Conservation (phyloP, 2,113 vertebrate genomes). For the Todiramphus saurophagus region DNA sequence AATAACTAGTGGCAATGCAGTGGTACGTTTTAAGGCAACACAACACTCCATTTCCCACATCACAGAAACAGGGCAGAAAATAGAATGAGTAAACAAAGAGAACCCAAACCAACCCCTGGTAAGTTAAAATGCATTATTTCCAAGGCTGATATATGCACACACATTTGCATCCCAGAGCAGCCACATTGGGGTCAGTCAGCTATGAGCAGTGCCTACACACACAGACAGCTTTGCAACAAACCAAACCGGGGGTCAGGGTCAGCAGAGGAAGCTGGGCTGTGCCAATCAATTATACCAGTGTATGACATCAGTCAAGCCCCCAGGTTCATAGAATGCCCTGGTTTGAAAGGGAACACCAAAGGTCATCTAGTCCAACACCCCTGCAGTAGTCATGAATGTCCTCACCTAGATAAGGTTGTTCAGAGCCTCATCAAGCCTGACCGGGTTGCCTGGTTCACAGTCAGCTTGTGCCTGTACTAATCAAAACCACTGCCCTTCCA, state of each 20-base stretch:
- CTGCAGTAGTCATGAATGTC: no score
- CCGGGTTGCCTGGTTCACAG: not conserved
- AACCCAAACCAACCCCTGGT: not conserved
- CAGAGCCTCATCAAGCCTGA: not conserved
- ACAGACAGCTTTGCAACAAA: not conserved
- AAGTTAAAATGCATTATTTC: not conserved
- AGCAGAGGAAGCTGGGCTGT: not conserved
- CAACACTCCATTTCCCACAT: not conserved
- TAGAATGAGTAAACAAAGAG: not conserved
- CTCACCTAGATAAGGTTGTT: no score
- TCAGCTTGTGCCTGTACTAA: not conserved
- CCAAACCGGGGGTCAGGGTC: no score
- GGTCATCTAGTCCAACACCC: no score
- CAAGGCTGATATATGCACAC: not conserved
- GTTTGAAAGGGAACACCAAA: no score
- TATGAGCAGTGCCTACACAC: rapidly evolving
- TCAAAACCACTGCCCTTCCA: not conserved
- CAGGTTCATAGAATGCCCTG: not conserved
- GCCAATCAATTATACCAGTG: not conserved
- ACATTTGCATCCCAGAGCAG: not conserved
- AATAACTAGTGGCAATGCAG: no score
- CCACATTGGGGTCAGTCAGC: not conserved
- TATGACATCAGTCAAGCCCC: not conserved
- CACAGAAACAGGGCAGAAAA: not conserved
- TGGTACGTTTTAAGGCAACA: not conserved